These are phyloP conservation scores for Heliconius hewitsoni DNA, from an alignment of 1,140 invertebrate genomes.

Conservation along the genomic window DNA sequence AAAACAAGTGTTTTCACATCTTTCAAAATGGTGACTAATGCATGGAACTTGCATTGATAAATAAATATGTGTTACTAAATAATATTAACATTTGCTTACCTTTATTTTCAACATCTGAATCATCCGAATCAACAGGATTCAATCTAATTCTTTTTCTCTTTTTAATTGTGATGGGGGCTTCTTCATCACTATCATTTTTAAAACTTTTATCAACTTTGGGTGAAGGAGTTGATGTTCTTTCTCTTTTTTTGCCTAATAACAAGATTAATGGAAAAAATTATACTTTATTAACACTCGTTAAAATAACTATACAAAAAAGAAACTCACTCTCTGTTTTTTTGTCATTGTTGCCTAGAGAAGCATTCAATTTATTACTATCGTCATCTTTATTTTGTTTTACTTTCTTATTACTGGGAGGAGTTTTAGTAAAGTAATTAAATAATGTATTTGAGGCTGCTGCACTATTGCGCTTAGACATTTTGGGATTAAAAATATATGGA, in stretches of 20 bases:
- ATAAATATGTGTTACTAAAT: too few relatives aligned
- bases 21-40: too few relatives aligned
- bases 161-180: constrained; percentile 57
- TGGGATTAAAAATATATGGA: background rate
- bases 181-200: constrained; percentile 63
- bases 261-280: background rate
- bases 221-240: constrained; percentile 55
- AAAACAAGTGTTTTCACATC: too few relatives aligned
- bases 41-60: too few relatives aligned
- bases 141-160: constrained; percentile 75
- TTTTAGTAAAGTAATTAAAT: constrained; percentile 83
- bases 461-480: constrained; percentile 76
- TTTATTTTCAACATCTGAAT: constrained; percentile 80
- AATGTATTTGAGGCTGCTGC: constrained; percentile 76
- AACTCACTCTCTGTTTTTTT: constrained; percentile 56
- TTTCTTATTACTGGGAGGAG: constrained; percentile 77
- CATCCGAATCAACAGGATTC: constrained; percentile 78
- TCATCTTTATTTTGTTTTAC: constrained; percentile 49
- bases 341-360: constrained; percentile 52
- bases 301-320: background rate
- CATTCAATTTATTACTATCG: constrained; percentile 39
- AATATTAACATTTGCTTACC: constrained; percentile 40
- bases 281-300: background rate
- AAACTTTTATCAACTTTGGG: constrained; percentile 48
- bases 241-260: constrained; percentile 63